Conservation (phyloP, 2,797 vertebrate genomes). For the Cyclopterus lumpus region DNA sequence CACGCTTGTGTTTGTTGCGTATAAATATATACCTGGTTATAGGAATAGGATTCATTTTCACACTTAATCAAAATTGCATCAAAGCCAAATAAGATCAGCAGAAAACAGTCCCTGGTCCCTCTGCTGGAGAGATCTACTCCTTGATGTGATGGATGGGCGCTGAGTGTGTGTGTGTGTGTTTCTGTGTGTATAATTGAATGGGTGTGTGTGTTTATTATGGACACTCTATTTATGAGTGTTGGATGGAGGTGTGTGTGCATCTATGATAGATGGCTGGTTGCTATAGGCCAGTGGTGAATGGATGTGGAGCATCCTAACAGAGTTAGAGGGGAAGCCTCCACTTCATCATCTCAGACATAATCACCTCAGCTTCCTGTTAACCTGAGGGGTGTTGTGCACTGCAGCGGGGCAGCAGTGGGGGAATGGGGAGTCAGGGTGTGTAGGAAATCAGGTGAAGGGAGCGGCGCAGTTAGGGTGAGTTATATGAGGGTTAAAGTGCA, state of each 20-base stretch:
- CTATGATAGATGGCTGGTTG: conserved; percentile 81
- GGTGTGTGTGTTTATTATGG: conserved; percentile 67
- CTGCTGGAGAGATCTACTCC: conserved; percentile 75
- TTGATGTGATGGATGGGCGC: conserved; percentile 80
- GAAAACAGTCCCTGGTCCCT: conserved; percentile 59
- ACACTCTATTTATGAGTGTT: conserved; percentile 70
- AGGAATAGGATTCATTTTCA: conserved; percentile 81
- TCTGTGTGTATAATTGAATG: conserved; percentile 35
- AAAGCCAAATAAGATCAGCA: conserved; percentile 77
- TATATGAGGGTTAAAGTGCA: conserved; percentile 62
- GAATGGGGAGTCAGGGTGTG: conserved; percentile 49
- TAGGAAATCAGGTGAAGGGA: conserved; percentile 61
- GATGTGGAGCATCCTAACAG: conserved; percentile 82
- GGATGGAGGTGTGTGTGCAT: conserved; percentile 69
- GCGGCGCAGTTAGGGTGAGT: conserved; percentile 41
- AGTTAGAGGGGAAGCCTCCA: conserved; percentile 80
- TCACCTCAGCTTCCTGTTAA: conserved; percentile 84
- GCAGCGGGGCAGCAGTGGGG: conserved; percentile 54
- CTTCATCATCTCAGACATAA: conserved; percentile 88
- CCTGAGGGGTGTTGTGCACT: conserved; percentile 68
- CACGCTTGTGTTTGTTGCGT: conserved; percentile 58
- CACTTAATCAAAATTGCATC: conserved; percentile 78
- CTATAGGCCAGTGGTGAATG: conserved; percentile 81
- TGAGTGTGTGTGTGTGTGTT: conserved; percentile 48
- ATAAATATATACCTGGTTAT: conserved; percentile 71